Evolutionary conservation across 2,888 invertebrate genomes (phyloP).

Genomic region (Lasiommata megera): DNA sequence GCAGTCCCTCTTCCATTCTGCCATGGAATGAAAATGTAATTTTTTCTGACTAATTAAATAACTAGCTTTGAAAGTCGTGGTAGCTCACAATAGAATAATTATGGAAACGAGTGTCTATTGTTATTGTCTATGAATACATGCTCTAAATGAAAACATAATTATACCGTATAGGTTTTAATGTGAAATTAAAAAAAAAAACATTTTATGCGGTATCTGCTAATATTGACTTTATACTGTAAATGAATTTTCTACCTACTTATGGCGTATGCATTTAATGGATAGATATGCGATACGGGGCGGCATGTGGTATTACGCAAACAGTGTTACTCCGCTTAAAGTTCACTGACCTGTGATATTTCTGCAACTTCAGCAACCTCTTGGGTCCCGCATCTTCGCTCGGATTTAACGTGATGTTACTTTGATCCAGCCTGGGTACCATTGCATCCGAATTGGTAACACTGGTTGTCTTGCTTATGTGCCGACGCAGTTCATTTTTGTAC

Average conservation of each 20-base stretch:
- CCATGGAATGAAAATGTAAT: no score
- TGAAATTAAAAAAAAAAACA: not conserved
- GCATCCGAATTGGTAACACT: constrained; percentile 83
- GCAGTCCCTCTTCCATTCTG: no score
- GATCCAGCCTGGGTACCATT: constrained; percentile 76
- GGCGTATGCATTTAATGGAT: not conserved
- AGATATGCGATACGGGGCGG: constrained; percentile 36
- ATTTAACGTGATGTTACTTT: constrained; percentile 51
- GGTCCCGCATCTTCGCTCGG: constrained; percentile 64
- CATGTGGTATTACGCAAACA: constrained; percentile 53
- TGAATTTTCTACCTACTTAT: not conserved
- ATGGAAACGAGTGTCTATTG: not conserved
- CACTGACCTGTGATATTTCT: constrained; percentile 82
- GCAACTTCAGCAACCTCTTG: constrained; percentile 75
- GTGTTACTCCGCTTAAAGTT: constrained; percentile 42
- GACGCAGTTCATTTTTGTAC: constrained; percentile 70
- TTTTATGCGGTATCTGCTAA: not conserved
- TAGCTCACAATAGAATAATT: not conserved
- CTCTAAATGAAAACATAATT: not conserved
- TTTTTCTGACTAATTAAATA: no score
- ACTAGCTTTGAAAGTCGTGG: not conserved
- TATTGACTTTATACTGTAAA: not conserved
- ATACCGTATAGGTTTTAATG: no score
- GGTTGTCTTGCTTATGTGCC: constrained; percentile 82
- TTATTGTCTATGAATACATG: not conserved